A percentile compares a stretch with the other conserved stretches of the same genome.
phyloP scores from a whole-genome alignment of 2,113 vertebrate genomes.

The Psittacara wagleri region DNA sequence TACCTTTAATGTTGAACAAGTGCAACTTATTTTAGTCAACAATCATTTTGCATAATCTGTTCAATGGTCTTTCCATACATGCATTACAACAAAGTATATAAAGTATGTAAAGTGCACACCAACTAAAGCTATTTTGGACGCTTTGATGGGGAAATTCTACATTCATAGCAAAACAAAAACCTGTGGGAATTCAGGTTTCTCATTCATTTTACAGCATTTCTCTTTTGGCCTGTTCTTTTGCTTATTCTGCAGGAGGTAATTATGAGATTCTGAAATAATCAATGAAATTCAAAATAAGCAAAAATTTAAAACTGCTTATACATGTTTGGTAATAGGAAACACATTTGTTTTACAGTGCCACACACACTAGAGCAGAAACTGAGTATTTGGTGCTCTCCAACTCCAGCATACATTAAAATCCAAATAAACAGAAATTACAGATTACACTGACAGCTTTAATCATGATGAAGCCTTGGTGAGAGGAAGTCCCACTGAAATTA shows the following conservation, averaged over 20 bases:
- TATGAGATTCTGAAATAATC: background rate
- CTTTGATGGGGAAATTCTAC: background rate
- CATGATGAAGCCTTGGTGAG: background rate
- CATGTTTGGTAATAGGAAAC: background rate
- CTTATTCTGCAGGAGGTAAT: background rate
- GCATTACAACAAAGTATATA: background rate
- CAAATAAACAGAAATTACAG: background rate
- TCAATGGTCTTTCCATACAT: background rate
- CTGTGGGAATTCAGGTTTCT: background rate
- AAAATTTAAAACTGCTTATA: background rate
- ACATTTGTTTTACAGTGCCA: background rate
- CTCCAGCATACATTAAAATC: background rate
- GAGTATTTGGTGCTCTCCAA: background rate
- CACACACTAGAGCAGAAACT: background rate
- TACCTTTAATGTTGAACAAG: background rate
- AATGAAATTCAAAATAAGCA: background rate
- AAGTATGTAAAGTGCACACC: background rate
- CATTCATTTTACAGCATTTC: background rate
- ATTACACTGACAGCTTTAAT: background rate
- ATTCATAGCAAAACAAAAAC: background rate
- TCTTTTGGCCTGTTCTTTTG: background rate
- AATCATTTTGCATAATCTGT: background rate
- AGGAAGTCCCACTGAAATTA: background rate
- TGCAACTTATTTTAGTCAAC: background rate
- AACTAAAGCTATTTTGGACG: background rate